Conservation (phyloP, 2,797 vertebrate genomes). For the Echeneis naucrates region DNA sequence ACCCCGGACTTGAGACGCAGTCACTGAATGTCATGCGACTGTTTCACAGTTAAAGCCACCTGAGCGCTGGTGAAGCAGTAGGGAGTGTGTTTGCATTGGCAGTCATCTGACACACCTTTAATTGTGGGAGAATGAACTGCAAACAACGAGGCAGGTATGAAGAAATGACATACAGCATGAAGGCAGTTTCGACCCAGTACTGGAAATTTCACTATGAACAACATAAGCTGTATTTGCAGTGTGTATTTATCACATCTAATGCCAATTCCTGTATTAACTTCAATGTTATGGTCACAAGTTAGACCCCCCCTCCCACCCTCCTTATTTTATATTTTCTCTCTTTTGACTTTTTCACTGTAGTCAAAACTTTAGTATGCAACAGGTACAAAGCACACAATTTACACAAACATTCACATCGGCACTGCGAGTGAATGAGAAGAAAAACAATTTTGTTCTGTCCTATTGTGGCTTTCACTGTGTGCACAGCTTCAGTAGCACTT, state of each 20-base stretch:
- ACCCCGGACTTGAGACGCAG: too few species aligned
- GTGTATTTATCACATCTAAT: too few species aligned
- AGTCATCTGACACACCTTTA: too few species aligned
- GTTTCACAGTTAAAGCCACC: not conserved
- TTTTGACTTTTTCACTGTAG: not conserved
- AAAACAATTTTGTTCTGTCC: constrained; percentile 27
- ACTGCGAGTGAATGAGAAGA: not conserved
- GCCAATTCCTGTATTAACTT: not conserved
- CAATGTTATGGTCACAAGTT: not conserved
- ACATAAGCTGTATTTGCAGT: not conserved
- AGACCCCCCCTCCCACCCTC: too few species aligned
- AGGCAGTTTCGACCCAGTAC: not conserved
- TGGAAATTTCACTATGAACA: not conserved
- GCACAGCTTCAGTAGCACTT: constrained; percentile 26
- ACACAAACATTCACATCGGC: not conserved
- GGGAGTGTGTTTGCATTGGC: not conserved
- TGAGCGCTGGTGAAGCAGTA: not conserved
- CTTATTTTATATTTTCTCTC: not conserved
- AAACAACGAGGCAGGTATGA: too few species aligned
- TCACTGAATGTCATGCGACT: not conserved
- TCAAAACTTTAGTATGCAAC: constrained; percentile 7
- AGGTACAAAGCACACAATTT: constrained; percentile 4
- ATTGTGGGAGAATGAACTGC: too few species aligned
- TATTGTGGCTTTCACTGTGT: constrained; percentile 14
- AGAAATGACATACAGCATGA: not conserved